Evolutionary conservation across 2,888 invertebrate genomes (phyloP).

Genomic region (Maniola hyperantus): DNA sequence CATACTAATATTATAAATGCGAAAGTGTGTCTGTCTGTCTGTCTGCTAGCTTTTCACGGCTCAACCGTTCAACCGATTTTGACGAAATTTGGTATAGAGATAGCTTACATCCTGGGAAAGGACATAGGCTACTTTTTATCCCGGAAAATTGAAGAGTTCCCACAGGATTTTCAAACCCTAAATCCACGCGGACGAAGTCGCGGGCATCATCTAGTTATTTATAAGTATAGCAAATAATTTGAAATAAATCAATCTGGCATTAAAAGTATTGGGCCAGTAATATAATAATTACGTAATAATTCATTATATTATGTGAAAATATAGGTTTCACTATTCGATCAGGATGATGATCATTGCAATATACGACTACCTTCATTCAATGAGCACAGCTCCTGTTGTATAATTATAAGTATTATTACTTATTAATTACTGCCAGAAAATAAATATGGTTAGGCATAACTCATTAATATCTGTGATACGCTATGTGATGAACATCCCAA

Average conservation of each 20-base stretch:
- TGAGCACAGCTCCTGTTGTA: conserved; percentile 12
- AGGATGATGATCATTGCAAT: conserved; percentile 53
- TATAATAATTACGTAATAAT: conserved; percentile 56
- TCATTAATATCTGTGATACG: conserved; percentile 21
- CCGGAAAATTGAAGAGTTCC: no score
- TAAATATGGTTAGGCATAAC: conserved; percentile 21
- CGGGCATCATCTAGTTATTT: no score
- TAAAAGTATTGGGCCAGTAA: conserved; percentile 57
- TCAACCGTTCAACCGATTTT: no score
- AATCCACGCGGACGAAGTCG: no score
- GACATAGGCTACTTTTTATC: no score
- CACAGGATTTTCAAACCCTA: no score
- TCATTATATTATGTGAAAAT: conserved; percentile 58
- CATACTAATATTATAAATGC: no score
- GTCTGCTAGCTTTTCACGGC: no score
- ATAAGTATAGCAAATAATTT: conserved; percentile 58
- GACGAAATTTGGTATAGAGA: no score
- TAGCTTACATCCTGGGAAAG: no score
- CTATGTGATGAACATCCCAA: conserved; percentile 54
- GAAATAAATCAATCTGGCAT: conserved; percentile 61
- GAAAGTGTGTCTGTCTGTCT: no score
- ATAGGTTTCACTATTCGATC: conserved; percentile 54
- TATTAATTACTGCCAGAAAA: conserved; percentile 7
- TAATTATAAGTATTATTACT: no score
- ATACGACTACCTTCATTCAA: conserved; percentile 15